Percentiles rank a stretch among this genome's conserved stretches.
Evolutionary conservation across 2,888 invertebrate genomes (phyloP).

Genomic region (Papilio demoleus): DNA sequence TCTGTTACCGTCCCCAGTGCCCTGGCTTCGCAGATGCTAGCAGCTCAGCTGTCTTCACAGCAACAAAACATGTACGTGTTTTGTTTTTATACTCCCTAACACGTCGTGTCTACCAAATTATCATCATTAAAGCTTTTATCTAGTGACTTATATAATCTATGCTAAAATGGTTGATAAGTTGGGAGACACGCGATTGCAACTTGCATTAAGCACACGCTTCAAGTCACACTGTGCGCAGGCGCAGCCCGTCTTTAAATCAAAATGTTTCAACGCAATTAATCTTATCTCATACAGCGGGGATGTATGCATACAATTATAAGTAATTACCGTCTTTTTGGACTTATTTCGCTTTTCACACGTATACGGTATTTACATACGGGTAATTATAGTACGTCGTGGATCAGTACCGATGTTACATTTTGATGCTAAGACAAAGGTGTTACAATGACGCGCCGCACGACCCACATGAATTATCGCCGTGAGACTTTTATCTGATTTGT

Average conservation of each 20-base stretch:
- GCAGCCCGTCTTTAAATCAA: slow-evolving; percentile 81
- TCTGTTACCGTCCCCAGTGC: slow-evolving; percentile 92
- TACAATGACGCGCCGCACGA: slow-evolving; percentile 70
- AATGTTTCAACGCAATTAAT: slow-evolving; percentile 82
- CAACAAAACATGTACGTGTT: slow-evolving; percentile 96
- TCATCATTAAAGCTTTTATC: slow-evolving; percentile 43
- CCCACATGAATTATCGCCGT: slow-evolving; percentile 74
- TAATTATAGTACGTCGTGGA: slow-evolving; percentile 79
- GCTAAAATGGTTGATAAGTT: slow-evolving; percentile 64
- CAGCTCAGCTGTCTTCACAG: slow-evolving; percentile 95
- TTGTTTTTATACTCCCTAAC: slow-evolving; percentile 72
- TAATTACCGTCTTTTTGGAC: slow-evolving; percentile 79
- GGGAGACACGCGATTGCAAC: slow-evolving; percentile 67
- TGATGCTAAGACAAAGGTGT: slow-evolving; percentile 76
- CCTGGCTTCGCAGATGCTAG: slow-evolving; percentile 98
- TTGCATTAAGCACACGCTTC: slow-evolving; percentile 79
- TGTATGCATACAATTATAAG: slow-evolving; percentile 79
- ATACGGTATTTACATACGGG: slow-evolving; percentile 79
- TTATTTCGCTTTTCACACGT: slow-evolving; percentile 81
- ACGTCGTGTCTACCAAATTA: slow-evolving; percentile 60
- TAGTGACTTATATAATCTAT: not conserved
- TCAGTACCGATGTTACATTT: slow-evolving; percentile 74
- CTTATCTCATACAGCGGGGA: slow-evolving; percentile 79
- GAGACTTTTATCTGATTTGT: slow-evolving; percentile 76
- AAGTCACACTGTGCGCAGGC: slow-evolving; percentile 68